Evolutionary conservation across 2,113 vertebrate species (phyloP).

Genomic region (Eretmochelys imbricata): DNA sequence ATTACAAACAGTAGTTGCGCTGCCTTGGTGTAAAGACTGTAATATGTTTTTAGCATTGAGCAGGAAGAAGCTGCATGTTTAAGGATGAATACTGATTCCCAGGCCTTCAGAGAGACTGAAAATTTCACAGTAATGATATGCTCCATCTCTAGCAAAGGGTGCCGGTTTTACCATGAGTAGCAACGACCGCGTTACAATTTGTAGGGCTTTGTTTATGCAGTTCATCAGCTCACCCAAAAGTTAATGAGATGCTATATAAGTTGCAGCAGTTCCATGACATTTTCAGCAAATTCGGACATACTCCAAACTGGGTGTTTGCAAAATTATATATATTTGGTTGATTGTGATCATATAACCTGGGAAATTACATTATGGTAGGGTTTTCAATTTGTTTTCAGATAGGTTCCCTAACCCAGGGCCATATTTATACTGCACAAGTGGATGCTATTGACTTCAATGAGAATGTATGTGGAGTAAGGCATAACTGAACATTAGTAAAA

Average conservation of each 20-base stretch:
- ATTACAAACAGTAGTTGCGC: not conserved
- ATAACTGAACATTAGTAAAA: rapidly evolving
- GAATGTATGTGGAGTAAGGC: rapidly evolving
- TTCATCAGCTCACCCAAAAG: not conserved
- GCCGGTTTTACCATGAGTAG: not conserved
- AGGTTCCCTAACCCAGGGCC: rapidly evolving
- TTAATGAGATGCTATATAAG: rapidly evolving
- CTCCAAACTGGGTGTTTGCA: not conserved
- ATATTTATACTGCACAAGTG: not conserved
- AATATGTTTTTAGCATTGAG: not conserved
- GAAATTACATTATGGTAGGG: not conserved
- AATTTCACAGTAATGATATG: not conserved
- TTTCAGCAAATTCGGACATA: not conserved
- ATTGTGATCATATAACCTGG: not conserved
- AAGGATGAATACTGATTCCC: not conserved
- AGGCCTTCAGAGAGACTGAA: not conserved
- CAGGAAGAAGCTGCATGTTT: not conserved
- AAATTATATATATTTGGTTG: not conserved
- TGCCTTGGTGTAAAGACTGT: not conserved
- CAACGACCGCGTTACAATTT: not conserved
- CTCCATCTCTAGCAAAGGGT: not conserved
- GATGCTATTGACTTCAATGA: rapidly evolving
- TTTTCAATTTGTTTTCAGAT: not conserved
- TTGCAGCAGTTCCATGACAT: not conserved
- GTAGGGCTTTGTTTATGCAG: not conserved